phyloP scores from a whole-genome alignment of 2,888 invertebrate genomes.

The Syrista parreyssii region DNA sequence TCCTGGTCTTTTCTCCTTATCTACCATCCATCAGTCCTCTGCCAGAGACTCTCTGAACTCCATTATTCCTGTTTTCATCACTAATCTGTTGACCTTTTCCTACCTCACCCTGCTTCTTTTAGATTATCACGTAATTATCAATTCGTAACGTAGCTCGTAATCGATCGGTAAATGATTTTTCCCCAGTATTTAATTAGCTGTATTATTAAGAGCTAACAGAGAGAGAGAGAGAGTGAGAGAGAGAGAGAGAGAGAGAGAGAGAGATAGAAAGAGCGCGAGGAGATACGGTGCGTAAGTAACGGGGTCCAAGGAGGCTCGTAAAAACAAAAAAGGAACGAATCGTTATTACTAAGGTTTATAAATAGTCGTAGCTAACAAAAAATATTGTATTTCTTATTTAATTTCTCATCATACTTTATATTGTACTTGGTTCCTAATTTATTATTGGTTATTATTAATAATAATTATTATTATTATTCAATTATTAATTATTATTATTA shows the following conservation, averaged over 20 bases:
- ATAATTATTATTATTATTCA: constrained; percentile 34
- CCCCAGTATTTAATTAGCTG: constrained; percentile 12
- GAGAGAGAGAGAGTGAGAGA: constrained; percentile 18
- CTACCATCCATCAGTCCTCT: not conserved
- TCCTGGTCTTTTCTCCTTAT: constrained; percentile 1
- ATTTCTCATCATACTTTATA: constrained; percentile 59
- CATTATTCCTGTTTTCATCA: not conserved
- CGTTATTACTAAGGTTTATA: constrained; percentile 42
- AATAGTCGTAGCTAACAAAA: constrained; percentile 41
- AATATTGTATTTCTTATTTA: constrained; percentile 54
- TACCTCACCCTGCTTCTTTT: constrained; percentile 1
- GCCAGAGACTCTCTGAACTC: not conserved
- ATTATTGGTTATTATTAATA: constrained; percentile 42
- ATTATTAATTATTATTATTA: constrained; percentile 25
- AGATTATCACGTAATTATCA: not conserved
- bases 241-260: constrained; percentile 20
- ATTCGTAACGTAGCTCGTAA: not conserved
- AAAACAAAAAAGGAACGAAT: constrained; percentile 25
- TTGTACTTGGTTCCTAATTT: constrained; percentile 66
- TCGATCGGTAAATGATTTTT: not conserved
- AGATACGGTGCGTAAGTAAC: not conserved
- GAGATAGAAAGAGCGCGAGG: constrained; percentile 24
- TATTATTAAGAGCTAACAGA: constrained; percentile 9
- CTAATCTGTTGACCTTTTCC: constrained; percentile 2
- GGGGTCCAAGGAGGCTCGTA: not conserved